Evolutionary conservation across 2,113 vertebrate genomes (phyloP), one percentile per base, ranked within the genome.

Genomic region (Malaclemys terrapin): DNA sequence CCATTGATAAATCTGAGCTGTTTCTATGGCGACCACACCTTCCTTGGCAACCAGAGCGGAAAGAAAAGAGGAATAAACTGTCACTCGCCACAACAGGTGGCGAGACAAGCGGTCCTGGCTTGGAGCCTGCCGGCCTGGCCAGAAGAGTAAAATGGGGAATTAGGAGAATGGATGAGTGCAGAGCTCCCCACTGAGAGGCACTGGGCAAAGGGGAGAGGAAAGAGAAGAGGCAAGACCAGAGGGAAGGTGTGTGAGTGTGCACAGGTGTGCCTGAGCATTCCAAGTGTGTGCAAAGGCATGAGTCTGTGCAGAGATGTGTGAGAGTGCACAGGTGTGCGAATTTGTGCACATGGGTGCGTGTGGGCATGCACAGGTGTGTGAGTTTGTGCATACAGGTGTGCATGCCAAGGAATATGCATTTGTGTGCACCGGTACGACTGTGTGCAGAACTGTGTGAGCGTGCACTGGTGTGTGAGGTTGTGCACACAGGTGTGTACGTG

Each of bases 1-100:
- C 94, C 96, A 97, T 96, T 95, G 95, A 96, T 95, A 97, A 96
- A 97, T 75, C 94, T 31, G 45, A 84, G 90, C 93, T 52, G 89
- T 96, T 93, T 93, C 94, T 92, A 89, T 4, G 72, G 95, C 9
- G 82, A 95, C 27, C 35, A 38, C 72, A 14, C 52, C 52, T 56
- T n/a, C 80, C 80, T 42, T 54, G 80, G 53, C 80, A 82, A 82
- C 80, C 22, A 24, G 50, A 54, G 50, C 10, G 80, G 80, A 38
- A 78, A 47, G 75, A 78, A 47, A 78, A 47, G 75, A 45, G 75
- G 75, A 45, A 47, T 78, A 45, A 78, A 24, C 75, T 78, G 53
- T 82, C 80, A 56, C 35, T 10, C n/a, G 80, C 25, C 17, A 82
- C n/a, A 78, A 47, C 75, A 78, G 80, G 52, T 38, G n/a, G 35